Conservation (phyloP, 2,888 invertebrate genomes). For the Temnothorax ravouxi region DNA sequence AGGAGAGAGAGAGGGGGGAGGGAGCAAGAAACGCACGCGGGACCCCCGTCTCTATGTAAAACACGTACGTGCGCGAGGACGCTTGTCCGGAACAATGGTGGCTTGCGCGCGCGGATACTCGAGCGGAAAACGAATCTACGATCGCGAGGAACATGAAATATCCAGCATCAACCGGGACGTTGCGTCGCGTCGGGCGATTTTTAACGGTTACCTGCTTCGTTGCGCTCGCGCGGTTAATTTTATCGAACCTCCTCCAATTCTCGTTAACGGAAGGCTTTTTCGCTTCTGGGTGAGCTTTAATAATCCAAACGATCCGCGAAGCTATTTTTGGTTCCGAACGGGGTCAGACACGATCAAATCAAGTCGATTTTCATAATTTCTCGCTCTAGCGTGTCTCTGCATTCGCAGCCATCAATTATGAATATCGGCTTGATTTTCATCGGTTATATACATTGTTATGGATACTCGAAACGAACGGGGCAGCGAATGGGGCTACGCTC, state of each 20-base stretch:
- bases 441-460: constrained; percentile 26
- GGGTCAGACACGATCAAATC: constrained; percentile 3
- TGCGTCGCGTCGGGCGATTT: constrained; percentile 3
- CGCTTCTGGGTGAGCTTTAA: background rate
- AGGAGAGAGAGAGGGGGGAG: background rate
- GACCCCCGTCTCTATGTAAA: constrained; percentile 41
- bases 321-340: constrained; percentile 1
- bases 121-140: constrained; percentile 49
- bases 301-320: background rate
- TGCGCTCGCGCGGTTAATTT: constrained; percentile 13
- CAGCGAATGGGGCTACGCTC: background rate
- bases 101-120: constrained; percentile 28
- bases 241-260: constrained; percentile 42
- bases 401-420: constrained; percentile 29
- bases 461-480: constrained; percentile 20
- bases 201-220: constrained; percentile 33
- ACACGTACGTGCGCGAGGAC: constrained; percentile 53
- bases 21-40: background rate
- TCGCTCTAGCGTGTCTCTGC: background rate
- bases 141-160: constrained; percentile 49
- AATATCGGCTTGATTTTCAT: constrained; percentile 30
- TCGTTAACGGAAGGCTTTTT: constrained; percentile 35
- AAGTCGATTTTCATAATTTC: constrained; percentile 15
- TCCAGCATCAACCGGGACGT: constrained; percentile 4
- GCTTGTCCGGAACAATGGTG: constrained; percentile 51